Evolutionary conservation across 2,797 vertebrate genomes (phyloP).

Genomic region (Manis crassicaudata): DNA sequence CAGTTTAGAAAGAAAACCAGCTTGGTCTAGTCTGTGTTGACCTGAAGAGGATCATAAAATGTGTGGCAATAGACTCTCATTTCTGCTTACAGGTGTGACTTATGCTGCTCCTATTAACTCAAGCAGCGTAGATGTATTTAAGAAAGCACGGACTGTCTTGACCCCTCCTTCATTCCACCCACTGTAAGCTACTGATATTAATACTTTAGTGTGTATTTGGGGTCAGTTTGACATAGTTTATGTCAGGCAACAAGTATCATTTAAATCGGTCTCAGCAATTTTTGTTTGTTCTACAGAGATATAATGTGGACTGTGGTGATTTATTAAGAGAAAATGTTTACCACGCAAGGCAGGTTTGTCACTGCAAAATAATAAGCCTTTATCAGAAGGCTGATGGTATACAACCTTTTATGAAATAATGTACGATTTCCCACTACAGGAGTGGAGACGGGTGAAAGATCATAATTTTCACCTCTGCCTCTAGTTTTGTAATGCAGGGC

Average conservation of each 20-base stretch:
- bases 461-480: conserved; percentile 31
- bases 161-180: background rate
- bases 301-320: background rate
- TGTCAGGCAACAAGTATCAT: background rate
- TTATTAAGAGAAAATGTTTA: conserved; percentile 21
- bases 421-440: background rate
- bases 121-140: background rate
- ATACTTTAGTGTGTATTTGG: background rate
- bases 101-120: background rate
- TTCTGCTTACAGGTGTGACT: background rate
- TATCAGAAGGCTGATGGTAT: background rate
- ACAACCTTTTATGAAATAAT: background rate
- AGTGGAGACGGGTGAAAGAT: conserved; percentile 13
- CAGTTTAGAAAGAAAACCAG: conserved; percentile 57
- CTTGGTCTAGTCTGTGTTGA: conserved; percentile 23
- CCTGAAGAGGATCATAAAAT: background rate
- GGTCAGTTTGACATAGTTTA: background rate
- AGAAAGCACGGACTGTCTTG: background rate
- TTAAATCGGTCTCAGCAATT: background rate
- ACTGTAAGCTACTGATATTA: background rate
- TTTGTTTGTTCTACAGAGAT: conserved; percentile 8
- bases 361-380: conserved; percentile 2
- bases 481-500: conserved; percentile 15
- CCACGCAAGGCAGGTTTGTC: background rate
- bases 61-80: background rate